Base-by-base conservation (phyloP, 2,113 vertebrate species). In the Elaphurus davidianus region DNA sequence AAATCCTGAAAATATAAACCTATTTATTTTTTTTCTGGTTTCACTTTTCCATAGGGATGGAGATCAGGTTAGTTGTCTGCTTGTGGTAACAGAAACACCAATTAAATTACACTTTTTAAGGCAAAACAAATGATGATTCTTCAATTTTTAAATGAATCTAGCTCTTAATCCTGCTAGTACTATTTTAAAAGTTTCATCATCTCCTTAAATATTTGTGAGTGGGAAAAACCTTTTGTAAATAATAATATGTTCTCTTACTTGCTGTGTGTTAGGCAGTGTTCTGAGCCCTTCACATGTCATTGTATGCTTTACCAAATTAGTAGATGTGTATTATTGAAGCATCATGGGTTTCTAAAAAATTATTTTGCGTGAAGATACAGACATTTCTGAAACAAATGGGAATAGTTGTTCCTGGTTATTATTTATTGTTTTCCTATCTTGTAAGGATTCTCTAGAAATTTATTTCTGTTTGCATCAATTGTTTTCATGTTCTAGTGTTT, bases 401-500 rank as follows among this genome's bases (percentile, higher is more conserved):
- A 97, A 97, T 88, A 84, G 76, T 81, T 97, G 96, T 98, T 97
- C 40, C 71, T 88, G 74, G 93, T 93, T 82, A 97, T 97, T 97
- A 94, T 91, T 97, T 97, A 91, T 93, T 97, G 84, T 96, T 96
- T 97, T 93, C n/a, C 76, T 95, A 78, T 92, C 94, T 96, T 97
- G 91, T 95, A 98, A 96, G 15, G 21, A 33, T 97, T 97, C 91
- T 97, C 96, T 97, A 54, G 54, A 97, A 97, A 96, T 95, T 95
- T 89, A 93, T 97, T 98, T 97, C 97, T 87, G 85, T 96, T 98
- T 98, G 94, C 86, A 93, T 86, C 67, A 94, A 94, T 98, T 93
- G 76, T 97, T 97, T 97, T 98, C 97, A 97, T 97, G 97, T 98
- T 97, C 96, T 87, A 94, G 67, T 96, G 87, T 97, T 98, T 98